Percentiles rank a stretch among this genome's conserved stretches.
Evolutionary conservation across 2,888 invertebrate species (phyloP).

Genomic region (Heliothis peltigera): DNA sequence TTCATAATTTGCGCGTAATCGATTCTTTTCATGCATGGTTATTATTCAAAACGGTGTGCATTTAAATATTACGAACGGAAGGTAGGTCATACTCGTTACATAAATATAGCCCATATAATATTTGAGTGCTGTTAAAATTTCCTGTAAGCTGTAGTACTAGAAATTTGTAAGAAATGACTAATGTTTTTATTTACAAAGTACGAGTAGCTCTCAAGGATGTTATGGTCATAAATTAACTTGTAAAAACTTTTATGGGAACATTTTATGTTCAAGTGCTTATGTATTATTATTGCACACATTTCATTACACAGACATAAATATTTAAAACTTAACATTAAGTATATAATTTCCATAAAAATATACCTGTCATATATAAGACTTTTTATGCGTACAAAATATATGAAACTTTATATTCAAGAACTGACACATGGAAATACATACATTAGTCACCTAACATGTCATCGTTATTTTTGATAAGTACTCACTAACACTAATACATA

Average conservation of each 20-base stretch:
- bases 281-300: no score
- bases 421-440: no score
- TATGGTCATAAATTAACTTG: not conserved
- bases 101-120: slow-evolving; percentile 8
- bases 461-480: no score
- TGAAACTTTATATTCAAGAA: no score
- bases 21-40: slow-evolving; percentile 18
- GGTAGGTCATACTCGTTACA: not conserved
- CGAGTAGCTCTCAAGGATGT: slow-evolving; percentile 6
- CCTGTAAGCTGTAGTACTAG: slow-evolving; percentile 7
- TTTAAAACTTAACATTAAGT: no score
- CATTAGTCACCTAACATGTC: no score
- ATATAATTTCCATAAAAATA: no score
- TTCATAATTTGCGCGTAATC: slow-evolving; percentile 4
- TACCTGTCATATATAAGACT: no score
- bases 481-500: not conserved
- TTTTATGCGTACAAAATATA: no score
- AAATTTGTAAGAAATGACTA: slow-evolving; percentile 3
- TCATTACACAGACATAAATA: no score
- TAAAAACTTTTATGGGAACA: slow-evolving; percentile 2
- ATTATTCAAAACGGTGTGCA: slow-evolving; percentile 12
- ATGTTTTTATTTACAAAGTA: slow-evolving; percentile 7
- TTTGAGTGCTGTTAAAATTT: slow-evolving; percentile 12
- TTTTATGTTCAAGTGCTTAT: not conserved
- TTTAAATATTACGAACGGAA: slow-evolving; percentile 8